These are phyloP conservation scores for Lanius ludovicianus DNA, from an alignment of 2,113 vertebrate genomes.

Conservation along the genomic window DNA sequence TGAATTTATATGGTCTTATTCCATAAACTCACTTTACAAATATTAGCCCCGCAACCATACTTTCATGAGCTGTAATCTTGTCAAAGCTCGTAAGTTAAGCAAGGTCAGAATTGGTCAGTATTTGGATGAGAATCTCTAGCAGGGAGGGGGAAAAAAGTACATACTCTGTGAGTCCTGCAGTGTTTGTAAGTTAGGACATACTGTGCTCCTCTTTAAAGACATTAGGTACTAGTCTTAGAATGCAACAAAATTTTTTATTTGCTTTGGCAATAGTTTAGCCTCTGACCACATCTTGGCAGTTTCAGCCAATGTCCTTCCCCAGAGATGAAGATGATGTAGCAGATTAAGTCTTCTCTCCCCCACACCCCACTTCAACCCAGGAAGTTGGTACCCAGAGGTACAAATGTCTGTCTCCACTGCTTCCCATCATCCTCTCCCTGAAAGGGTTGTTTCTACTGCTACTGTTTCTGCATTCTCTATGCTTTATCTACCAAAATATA, in stretches of 20 bases:
- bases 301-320: background rate
- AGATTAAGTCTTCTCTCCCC: background rate
- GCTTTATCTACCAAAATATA: background rate
- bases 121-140: background rate
- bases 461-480: background rate
- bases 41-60: constrained; percentile 48
- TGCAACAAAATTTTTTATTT: background rate
- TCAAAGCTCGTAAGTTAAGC: constrained; percentile 42
- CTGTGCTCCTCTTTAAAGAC: background rate
- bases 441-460: background rate
- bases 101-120: constrained; percentile 58
- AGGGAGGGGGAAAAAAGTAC: background rate
- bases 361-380: background rate
- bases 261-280: background rate
- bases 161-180: background rate
- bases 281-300: background rate
- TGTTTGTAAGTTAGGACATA: background rate
- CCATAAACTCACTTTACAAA: constrained; percentile 63
- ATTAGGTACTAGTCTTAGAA: background rate
- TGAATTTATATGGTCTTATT: constrained; percentile 65
- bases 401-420: background rate
- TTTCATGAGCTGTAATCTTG: constrained; percentile 55
- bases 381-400: background rate
- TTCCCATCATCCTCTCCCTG: background rate
- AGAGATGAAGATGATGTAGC: background rate